A percentile compares a stretch with the other conserved stretches of the same genome.
Conservation (phyloP, 2,797 vertebrate species). For the Hydrocynus forskahlii region DNA sequence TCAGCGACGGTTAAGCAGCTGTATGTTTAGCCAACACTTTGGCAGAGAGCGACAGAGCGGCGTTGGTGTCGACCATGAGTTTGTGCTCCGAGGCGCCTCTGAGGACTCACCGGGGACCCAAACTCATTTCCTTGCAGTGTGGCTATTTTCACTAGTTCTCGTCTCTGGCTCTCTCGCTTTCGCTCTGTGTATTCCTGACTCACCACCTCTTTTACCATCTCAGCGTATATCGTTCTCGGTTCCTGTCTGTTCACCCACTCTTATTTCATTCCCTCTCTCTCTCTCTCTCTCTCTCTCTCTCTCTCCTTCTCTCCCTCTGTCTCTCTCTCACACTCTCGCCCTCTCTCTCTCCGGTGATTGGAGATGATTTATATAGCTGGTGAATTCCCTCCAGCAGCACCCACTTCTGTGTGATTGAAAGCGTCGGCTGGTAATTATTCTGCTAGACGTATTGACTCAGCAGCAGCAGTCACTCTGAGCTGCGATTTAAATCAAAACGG, state of each 20-base stretch:
- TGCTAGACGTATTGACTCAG: constrained; percentile 66
- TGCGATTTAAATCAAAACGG: constrained; percentile 59
- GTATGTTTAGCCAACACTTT: constrained; percentile 16
- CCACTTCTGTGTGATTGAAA: constrained; percentile 60
- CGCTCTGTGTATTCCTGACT: constrained; percentile 13
- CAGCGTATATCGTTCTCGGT: constrained; percentile 35
- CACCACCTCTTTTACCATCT: neutral
- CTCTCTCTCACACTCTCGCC: neutral
- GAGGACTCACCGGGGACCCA: neutral
- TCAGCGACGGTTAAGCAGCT: neutral
- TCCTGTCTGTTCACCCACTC: constrained; percentile 34
- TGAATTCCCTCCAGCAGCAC: constrained; percentile 54
- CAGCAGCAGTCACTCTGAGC: constrained; percentile 51
- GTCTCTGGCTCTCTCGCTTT: neutral
- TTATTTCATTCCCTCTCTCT: constrained; percentile 7
- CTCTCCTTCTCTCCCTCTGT: neutral
- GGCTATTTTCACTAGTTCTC: neutral
- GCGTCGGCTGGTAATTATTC: constrained; percentile 64
- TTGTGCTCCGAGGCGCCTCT: constrained; percentile 3
- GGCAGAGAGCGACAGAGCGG: neutral
- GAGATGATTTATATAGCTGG: constrained; percentile 55
- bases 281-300: neutral
- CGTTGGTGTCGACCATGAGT: neutral
- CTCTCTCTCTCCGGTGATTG: constrained; percentile 24
- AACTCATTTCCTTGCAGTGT: constrained; percentile 6